These are phyloP conservation scores for Clarias pachynema DNA, from an alignment of 2,797 vertebrate species.

Conservation along the genomic window DNA sequence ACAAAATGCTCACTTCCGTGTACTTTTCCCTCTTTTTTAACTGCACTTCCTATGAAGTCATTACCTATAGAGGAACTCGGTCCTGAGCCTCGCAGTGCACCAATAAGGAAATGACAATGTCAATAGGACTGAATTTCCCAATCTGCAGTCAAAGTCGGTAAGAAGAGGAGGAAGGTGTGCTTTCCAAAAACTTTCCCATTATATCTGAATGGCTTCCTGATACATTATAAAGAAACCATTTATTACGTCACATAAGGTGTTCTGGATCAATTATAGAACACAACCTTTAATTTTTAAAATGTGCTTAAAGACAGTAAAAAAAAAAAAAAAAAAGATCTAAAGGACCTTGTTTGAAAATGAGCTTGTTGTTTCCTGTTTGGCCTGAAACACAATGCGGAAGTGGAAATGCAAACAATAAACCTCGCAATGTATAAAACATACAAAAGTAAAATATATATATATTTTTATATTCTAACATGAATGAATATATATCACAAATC, in stretches of 20 bases:
- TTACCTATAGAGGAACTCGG: slow-evolving; percentile 16
- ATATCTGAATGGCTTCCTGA: slow-evolving; percentile 57
- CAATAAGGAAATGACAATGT: slow-evolving; percentile 50
- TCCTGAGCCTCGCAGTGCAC: not conserved
- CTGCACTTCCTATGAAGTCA: slow-evolving; percentile 16
- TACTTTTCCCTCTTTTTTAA: not conserved
- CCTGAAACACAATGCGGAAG: slow-evolving; percentile 15
- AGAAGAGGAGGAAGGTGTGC: slow-evolving; percentile 72
- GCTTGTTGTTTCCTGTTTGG: slow-evolving; percentile 11
- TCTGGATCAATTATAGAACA: not conserved
- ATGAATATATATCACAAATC: not conserved
- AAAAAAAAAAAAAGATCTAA: not conserved
- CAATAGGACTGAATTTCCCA: slow-evolving; percentile 60
- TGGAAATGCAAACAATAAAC: slow-evolving; percentile 11
- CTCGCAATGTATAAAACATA: not conserved
- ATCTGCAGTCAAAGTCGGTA: slow-evolving; percentile 45
- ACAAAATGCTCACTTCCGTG: slow-evolving; percentile 2
- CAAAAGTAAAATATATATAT: not conserved
- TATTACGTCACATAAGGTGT: slow-evolving; percentile 15
- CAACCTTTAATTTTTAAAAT: not conserved
- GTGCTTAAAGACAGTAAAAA: not conserved
- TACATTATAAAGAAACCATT: slow-evolving; percentile 42
- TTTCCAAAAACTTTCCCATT: slow-evolving; percentile 75
- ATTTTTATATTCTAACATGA: not conserved
- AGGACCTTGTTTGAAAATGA: not conserved